phyloP scores from a whole-genome alignment of 2,113 vertebrate species.

The Clupea harengus region DNA sequence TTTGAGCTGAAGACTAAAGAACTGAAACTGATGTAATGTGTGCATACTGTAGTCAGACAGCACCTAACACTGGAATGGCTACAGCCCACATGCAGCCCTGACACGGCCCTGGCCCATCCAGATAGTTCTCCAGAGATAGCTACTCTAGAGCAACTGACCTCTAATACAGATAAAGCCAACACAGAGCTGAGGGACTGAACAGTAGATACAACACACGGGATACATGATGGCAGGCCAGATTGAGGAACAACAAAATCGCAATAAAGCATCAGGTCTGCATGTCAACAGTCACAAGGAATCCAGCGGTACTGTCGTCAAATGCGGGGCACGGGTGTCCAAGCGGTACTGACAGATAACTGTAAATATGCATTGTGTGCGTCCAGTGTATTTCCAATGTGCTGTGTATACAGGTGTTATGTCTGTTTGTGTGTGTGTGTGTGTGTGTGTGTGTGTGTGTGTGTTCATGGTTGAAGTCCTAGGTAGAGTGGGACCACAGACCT shows the following conservation, averaged over 20 bases:
- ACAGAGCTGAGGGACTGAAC: background rate
- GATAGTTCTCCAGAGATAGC: background rate
- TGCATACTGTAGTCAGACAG: background rate
- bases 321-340: background rate
- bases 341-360: background rate
- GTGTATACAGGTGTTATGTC: background rate
- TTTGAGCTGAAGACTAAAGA: background rate
- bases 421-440: constrained; percentile 8
- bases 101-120: background rate
- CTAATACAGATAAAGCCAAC: background rate
- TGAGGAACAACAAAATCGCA: background rate
- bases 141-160: background rate
- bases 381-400: background rate
- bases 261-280: background rate
- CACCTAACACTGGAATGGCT: background rate
- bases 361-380: background rate
- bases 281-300: constrained; percentile 1
- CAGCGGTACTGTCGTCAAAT: background rate
- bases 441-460: background rate
- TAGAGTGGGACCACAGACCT: background rate
- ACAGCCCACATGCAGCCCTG: background rate
- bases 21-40: background rate
- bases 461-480: background rate
- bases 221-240: background rate
- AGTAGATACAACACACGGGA: background rate